These are phyloP conservation scores for Ariolimax columbianus DNA, from an alignment of 2,888 invertebrate genomes.

Conservation along the genomic window DNA sequence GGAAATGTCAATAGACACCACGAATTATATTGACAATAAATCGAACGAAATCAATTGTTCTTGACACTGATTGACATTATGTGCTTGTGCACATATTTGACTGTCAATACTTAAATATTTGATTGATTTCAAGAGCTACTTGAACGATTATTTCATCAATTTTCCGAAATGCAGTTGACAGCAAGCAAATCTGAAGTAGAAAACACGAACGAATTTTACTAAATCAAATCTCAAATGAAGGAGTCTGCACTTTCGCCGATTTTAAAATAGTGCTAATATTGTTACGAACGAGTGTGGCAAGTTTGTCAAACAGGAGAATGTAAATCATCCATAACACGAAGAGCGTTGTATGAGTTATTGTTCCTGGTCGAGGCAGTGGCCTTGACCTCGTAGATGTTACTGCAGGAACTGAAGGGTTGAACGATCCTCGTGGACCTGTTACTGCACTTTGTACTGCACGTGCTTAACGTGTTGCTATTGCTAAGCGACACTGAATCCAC, in stretches of 20 bases:
- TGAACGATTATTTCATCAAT: too few relatives aligned
- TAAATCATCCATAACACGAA: constrained; percentile 39
- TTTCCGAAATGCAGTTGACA: too few relatives aligned
- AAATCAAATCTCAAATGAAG: not conserved
- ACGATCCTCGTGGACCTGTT: constrained; percentile 16
- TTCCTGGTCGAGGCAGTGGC: constrained; percentile 22
- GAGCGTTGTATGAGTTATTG: constrained; percentile 39
- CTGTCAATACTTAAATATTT: too few relatives aligned
- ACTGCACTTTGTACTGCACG: constrained; percentile 39
- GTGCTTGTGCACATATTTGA: too few relatives aligned
- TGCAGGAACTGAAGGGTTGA: constrained; percentile 44
- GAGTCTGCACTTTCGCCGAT: not conserved
- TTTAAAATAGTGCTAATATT: not conserved
- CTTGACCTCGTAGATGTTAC: constrained; percentile 34
- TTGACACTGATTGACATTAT: too few relatives aligned
- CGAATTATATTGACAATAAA: too few relatives aligned
- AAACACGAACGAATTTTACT: too few relatives aligned
- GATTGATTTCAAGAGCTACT: too few relatives aligned
- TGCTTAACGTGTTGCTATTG: constrained; percentile 25
- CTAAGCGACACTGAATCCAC: constrained; percentile 31
- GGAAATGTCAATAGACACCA: too few relatives aligned
- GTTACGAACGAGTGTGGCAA: not conserved
- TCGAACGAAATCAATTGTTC: too few relatives aligned
- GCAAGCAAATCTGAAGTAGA: too few relatives aligned
- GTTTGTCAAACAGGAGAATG: constrained; percentile 38